Evolutionary conservation across 1,140 invertebrate genomes (phyloP).

Genomic region (Heterodera carotae): DNA sequence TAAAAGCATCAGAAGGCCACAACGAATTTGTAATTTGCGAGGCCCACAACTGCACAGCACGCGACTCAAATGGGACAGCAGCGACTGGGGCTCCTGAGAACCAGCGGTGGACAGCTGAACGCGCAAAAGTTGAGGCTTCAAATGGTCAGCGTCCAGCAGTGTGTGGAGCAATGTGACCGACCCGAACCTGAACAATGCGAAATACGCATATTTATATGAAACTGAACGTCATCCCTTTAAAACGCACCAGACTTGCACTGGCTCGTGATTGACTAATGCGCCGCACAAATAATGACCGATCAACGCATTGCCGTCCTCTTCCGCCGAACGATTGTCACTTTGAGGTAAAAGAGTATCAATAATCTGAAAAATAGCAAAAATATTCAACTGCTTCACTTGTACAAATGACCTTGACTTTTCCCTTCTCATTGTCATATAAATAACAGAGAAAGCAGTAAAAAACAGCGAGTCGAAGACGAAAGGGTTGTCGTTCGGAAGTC

Average conservation of each 20-base stretch:
- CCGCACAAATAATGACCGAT: slow-evolving; percentile 88
- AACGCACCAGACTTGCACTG: slow-evolving; percentile 75
- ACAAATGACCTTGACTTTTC: slow-evolving; percentile 70
- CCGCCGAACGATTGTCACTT: slow-evolving; percentile 26
- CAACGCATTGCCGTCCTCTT: slow-evolving; percentile 38
- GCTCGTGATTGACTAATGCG: slow-evolving; percentile 85
- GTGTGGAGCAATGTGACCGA: slow-evolving; percentile 85
- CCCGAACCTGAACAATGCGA: slow-evolving; percentile 78
- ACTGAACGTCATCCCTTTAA: not conserved
- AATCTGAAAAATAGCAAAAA: slow-evolving; percentile 67
- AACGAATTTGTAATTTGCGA: slow-evolving; percentile 82
- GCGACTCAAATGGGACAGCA: slow-evolving; percentile 53
- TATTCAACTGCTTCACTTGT: not conserved
- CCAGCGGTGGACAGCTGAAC: slow-evolving; percentile 77
- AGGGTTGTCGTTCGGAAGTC: slow-evolving; percentile 96
- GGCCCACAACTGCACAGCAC: slow-evolving; percentile 68
- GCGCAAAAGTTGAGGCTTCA: slow-evolving; percentile 88
- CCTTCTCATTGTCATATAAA: slow-evolving; percentile 87
- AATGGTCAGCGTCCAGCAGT: slow-evolving; percentile 81
- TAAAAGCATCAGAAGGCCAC: slow-evolving; percentile 87
- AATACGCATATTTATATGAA: not conserved
- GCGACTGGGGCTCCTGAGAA: slow-evolving; percentile 39
- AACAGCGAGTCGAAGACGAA: slow-evolving; percentile 85
- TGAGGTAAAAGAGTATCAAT: slow-evolving; percentile 88
- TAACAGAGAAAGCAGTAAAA: slow-evolving; percentile 96